Percentiles rank a stretch among this genome's conserved stretches.
These are phyloP conservation scores for Clarias magur DNA, from an alignment of 2,113 vertebrate species.

Conservation along the genomic window DNA sequence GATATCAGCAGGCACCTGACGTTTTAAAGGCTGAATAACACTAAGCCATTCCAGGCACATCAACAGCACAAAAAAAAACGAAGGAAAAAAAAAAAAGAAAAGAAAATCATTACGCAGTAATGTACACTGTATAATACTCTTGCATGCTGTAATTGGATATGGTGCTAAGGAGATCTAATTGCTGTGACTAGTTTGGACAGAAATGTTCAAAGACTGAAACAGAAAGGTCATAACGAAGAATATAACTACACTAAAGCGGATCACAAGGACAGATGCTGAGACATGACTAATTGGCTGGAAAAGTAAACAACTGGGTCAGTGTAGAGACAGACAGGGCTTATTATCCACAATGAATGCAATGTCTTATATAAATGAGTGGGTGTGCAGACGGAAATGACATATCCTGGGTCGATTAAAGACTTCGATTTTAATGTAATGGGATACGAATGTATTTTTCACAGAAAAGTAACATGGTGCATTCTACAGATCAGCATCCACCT, in stretches of 20 bases:
- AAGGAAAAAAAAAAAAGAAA: too few species aligned
- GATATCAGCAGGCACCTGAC: slow-evolving; percentile 12
- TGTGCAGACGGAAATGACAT: background rate
- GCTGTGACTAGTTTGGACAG: background rate
- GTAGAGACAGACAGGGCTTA: slow-evolving; percentile 17
- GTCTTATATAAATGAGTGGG: slow-evolving; percentile 5
- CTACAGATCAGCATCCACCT: background rate
- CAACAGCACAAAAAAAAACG: background rate
- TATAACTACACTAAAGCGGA: background rate
- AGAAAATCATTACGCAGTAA: background rate
- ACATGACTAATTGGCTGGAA: slow-evolving; percentile 7
- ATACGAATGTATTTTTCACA: background rate
- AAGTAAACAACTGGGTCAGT: slow-evolving; percentile 9
- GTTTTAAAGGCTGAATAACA: background rate
- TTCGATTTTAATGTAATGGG: background rate
- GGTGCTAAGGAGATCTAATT: background rate
- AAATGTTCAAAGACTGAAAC: background rate
- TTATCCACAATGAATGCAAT: slow-evolving; percentile 26
- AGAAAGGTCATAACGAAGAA: background rate
- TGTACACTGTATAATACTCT: background rate
- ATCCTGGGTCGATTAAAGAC: background rate
- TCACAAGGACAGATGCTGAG: background rate
- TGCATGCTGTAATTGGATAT: background rate
- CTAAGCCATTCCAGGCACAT: background rate
- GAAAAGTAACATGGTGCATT: background rate